These are phyloP conservation scores for Lypha dubia DNA, from an alignment of 2,888 invertebrate species.

Conservation along the genomic window DNA sequence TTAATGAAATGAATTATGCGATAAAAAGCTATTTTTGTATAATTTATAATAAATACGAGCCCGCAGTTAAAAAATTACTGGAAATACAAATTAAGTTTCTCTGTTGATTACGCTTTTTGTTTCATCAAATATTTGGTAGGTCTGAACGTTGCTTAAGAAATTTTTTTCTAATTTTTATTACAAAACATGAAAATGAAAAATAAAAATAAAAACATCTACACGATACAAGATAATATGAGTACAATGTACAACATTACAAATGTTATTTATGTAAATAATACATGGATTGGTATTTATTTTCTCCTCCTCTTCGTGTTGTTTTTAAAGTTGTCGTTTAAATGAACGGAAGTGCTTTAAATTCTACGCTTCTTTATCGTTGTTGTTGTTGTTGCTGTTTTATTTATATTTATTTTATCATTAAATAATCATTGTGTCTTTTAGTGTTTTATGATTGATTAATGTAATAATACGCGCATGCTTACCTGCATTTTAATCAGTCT, in stretches of 20 bases:
- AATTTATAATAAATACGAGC: no score
- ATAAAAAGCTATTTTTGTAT: no score
- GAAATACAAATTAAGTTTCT: neutral
- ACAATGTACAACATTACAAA: conserved; percentile 32
- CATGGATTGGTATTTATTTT: conserved; percentile 33
- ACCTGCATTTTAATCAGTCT: conserved; percentile 67
- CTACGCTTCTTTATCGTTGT: conserved; percentile 49
- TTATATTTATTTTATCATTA: conserved; percentile 58
- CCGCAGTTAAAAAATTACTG: neutral
- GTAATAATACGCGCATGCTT: conserved; percentile 69
- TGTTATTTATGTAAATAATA: conserved; percentile 64
- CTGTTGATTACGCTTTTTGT: neutral
- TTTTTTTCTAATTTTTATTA: neutral
- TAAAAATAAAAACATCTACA: neutral
- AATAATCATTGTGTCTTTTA: conserved; percentile 64
- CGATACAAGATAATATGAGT: conserved; percentile 5
- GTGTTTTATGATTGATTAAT: conserved; percentile 71
- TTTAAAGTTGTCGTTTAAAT: conserved; percentile 35
- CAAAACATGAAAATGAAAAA: conserved; percentile 17
- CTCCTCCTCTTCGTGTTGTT: conserved; percentile 18
- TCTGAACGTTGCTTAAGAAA: neutral
- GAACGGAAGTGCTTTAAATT: conserved; percentile 69
- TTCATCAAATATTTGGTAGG: neutral
- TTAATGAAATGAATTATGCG: no score
- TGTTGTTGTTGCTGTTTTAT: no score